These are phyloP conservation scores for Sorex araneus DNA, from an alignment of 2,113 vertebrate species.

Conservation along the genomic window DNA sequence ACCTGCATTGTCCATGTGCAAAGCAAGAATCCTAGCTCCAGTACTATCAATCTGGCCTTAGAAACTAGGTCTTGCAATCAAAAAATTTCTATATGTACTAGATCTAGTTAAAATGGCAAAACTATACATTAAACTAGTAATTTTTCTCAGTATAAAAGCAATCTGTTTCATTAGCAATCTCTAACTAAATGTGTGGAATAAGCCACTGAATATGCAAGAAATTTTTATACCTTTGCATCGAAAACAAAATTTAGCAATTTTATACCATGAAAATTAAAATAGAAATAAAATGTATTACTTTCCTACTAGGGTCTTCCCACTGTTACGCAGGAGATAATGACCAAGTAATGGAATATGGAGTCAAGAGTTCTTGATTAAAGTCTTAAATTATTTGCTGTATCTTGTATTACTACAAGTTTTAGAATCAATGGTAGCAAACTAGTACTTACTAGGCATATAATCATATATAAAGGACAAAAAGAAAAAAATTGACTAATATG, in stretches of 20 bases:
- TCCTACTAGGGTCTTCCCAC: neutral
- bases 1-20: too few relatives aligned
- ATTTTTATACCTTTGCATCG: neutral
- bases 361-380: neutral
- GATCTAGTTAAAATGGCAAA: neutral
- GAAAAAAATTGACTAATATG: too few relatives aligned
- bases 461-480: too few relatives aligned
- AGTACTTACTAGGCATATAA: neutral
- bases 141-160: neutral
- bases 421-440: slow-evolving; percentile 1
- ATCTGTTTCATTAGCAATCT: neutral
- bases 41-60: neutral
- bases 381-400: neutral
- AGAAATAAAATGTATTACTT: neutral
- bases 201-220: neutral
- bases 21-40: too few relatives aligned
- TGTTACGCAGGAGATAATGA: neutral
- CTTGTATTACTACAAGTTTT: neutral
- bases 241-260: neutral
- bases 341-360: neutral
- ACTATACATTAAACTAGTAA: neutral
- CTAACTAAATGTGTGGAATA: neutral
- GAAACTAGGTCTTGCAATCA: neutral
- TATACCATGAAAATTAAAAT: neutral
- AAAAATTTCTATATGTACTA: neutral